These are phyloP conservation scores for Eugnorisma glareosa DNA, from an alignment of 2,888 invertebrate genomes.

Conservation along the genomic window DNA sequence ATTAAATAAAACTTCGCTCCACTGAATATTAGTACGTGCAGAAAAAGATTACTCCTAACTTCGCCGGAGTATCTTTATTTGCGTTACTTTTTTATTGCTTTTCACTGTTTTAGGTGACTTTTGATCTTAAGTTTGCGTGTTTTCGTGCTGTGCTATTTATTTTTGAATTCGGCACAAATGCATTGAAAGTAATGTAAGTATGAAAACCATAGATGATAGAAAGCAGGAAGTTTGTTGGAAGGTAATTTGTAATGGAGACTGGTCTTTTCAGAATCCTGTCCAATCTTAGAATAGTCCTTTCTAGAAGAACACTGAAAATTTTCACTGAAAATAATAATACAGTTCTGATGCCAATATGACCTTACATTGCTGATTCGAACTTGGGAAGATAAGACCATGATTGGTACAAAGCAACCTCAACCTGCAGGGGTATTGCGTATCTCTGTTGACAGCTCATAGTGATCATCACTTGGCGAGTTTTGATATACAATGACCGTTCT, in stretches of 20 bases:
- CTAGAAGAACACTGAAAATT: not conserved
- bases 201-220: not conserved
- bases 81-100: conserved; percentile 59
- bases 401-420: not conserved
- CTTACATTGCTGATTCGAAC: not conserved
- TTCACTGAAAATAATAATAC: not conserved
- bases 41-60: conserved; percentile 62
- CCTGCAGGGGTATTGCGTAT: no score
- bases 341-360: not conserved
- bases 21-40: conserved; percentile 62
- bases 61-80: conserved; percentile 52
- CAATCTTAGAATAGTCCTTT: not conserved
- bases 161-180: no score
- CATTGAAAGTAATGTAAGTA: not conserved
- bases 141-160: not conserved
- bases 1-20: conserved; percentile 71
- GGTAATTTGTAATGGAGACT: not conserved
- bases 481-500: no score
- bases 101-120: conserved; percentile 34
- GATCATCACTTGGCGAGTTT: no score
- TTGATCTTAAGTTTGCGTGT: conserved; percentile 10
- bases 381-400: not conserved
- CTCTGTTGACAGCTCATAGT: no score
- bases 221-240: not conserved
- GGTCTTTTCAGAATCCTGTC: not conserved